Conservation (phyloP, 2,113 vertebrate genomes). For the Phylloscopus whistleri region DNA sequence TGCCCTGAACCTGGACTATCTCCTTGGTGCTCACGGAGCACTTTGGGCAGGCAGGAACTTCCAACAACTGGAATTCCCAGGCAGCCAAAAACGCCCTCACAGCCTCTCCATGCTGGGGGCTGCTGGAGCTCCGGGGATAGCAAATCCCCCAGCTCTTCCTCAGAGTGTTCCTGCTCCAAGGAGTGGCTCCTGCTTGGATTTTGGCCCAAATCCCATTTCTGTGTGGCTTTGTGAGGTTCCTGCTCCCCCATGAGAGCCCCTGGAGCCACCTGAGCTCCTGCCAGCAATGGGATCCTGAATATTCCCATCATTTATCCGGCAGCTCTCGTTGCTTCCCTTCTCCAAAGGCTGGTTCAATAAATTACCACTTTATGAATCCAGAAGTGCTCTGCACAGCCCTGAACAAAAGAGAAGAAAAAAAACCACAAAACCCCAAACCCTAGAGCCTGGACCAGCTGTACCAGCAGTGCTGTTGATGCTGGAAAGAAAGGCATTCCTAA, state of each 20-base stretch:
- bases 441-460: background rate
- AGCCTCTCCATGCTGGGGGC: background rate
- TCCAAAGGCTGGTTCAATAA: conserved; percentile 68
- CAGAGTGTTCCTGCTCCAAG: background rate
- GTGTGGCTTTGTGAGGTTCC: background rate
- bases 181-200: background rate
- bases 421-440: background rate
- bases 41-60: background rate
- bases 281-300: background rate
- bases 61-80: background rate
- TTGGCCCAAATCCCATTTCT: background rate
- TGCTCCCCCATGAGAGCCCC: background rate
- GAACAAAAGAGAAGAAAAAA: conserved; percentile 8
- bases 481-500: background rate
- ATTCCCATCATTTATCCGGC: conserved; percentile 56
- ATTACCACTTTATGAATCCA: conserved; percentile 72
- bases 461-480: background rate
- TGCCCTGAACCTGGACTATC: background rate
- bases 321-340: conserved; percentile 66
- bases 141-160: background rate
- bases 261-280: background rate
- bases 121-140: background rate
- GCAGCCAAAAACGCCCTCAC: rapidly evolving
- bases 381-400: conserved; percentile 39
- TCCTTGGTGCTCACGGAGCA: background rate